Evolutionary conservation across 2,888 invertebrate species (phyloP), one percentile per base, ranked within the genome.

Genomic region (Reticulitermes lucifugus): DNA sequence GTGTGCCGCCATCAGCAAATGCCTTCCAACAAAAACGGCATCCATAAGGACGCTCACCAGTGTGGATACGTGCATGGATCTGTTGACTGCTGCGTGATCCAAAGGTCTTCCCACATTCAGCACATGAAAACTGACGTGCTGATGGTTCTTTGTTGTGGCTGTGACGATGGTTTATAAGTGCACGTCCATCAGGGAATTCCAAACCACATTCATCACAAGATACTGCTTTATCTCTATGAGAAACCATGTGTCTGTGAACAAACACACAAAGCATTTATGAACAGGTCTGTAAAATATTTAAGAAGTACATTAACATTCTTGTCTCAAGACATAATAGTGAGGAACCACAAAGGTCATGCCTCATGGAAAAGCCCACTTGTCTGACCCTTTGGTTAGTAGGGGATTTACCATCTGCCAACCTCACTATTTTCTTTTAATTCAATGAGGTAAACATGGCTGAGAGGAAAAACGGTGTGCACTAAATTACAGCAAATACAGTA

Each of bases 21-120:
- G 96, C 96, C 89, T 97, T 97, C 96, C 96, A 96, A 89, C 97
- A 97, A 90, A 95, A 97, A 18, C 96, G 93, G 89, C 97, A 97
- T 0, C 96, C 96, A 89, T 97, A 97, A 0, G 96, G 97, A 70
- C 96, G 92, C 90, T 97, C 97, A 6, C 95, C 96, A 0, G 97
- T 97, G 89, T 97, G 97, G 88, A 97, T 96, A 79, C 97, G 93
- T 82, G 96, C 94, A 90, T 97, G 97, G 88, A 97, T 97, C 91
- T 97, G 96, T 88, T 96, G 96, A 0, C 96, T 96, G 89, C 96
- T 96, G 21, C 96, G 93, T 25, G 96, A 96, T 0, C 96, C 96
- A 89, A 97, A 97, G 25, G 96, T 96, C 90, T 97, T 97, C 88
- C 96, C 96, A 89, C 97, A 97, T 88, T 96, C 96, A 87, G 94